These are phyloP conservation scores for Sebastes steindachneri DNA, from an alignment of 2,797 vertebrate genomes.

Conservation along the genomic window DNA sequence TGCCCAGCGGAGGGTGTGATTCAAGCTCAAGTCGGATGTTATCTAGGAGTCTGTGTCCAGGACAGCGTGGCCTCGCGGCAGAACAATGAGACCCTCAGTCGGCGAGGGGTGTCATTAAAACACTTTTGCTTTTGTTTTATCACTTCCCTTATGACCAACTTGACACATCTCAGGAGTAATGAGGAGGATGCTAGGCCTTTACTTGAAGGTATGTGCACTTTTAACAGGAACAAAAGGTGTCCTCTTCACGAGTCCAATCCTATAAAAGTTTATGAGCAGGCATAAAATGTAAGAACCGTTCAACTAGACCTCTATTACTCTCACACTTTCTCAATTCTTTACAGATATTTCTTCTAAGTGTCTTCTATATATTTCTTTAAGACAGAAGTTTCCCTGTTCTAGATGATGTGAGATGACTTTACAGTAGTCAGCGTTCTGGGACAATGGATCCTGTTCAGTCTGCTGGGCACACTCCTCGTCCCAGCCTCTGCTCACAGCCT, in stretches of 20 bases:
- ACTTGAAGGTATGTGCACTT: constrained; percentile 1
- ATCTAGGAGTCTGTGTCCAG: constrained; percentile 35
- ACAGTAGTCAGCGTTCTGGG: background rate
- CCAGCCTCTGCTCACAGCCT: constrained; percentile 36
- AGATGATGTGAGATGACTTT: background rate
- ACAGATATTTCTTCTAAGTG: background rate
- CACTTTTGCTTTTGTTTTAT: background rate
- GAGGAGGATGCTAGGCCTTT: background rate
- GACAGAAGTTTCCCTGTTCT: background rate
- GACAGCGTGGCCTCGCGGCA: background rate
- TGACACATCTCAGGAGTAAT: background rate
- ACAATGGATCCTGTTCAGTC: constrained; percentile 58
- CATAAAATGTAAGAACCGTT: background rate
- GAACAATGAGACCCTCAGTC: constrained; percentile 40
- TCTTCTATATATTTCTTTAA: background rate
- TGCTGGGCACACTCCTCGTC: constrained; percentile 38
- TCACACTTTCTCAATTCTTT: background rate
- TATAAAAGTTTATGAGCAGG: constrained; percentile 35
- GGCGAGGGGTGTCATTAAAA: background rate
- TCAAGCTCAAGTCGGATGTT: constrained; percentile 58
- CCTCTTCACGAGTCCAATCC: constrained; percentile 3
- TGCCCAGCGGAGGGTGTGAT: constrained; percentile 60
- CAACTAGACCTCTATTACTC: background rate
- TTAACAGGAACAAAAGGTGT: background rate
- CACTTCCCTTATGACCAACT: constrained; percentile 4